These are phyloP conservation scores for Berghia stephanieae DNA, from an alignment of 1,140 invertebrate genomes.

Conservation along the genomic window DNA sequence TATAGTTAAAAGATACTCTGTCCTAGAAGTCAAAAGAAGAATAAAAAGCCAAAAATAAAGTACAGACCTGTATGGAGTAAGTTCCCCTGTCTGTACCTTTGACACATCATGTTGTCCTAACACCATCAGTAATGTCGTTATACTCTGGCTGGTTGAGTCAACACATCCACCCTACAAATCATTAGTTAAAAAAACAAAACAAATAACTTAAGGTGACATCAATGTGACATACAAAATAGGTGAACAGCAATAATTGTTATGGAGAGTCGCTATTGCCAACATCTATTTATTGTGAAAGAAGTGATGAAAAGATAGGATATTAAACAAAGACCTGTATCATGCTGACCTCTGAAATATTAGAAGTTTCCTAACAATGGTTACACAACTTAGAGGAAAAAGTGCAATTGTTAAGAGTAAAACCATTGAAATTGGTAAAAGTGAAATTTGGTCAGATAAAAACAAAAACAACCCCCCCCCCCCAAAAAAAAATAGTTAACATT, in stretches of 20 bases:
- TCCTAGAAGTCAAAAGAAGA: neutral
- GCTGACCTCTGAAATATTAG: too few relatives aligned
- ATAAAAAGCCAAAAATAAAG: neutral
- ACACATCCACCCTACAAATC: constrained; percentile 82
- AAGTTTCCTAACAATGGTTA: too few relatives aligned
- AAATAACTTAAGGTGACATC: neutral
- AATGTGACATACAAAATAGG: neutral
- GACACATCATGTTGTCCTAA: constrained; percentile 94
- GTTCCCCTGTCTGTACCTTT: constrained; percentile 81
- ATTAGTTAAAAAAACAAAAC: constrained; percentile 1
- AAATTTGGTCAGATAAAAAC: too few relatives aligned
- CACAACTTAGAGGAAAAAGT: too few relatives aligned
- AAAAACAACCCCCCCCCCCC: too few relatives aligned
- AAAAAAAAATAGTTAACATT: too few relatives aligned
- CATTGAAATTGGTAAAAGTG: too few relatives aligned
- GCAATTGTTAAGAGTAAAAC: too few relatives aligned
- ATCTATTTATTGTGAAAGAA: too few relatives aligned
- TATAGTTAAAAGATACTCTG: neutral
- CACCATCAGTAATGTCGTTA: constrained; percentile 89
- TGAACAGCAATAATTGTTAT: neutral
- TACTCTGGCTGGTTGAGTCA: constrained; percentile 87
- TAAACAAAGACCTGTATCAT: too few relatives aligned
- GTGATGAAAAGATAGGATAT: neutral
- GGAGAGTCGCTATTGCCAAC: too few relatives aligned
- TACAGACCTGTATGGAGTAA: constrained; percentile 77